Evolutionary conservation across 2,888 invertebrate species (phyloP), one percentile per base, ranked within the genome.

Genomic region (Drosophila yooni): DNA sequence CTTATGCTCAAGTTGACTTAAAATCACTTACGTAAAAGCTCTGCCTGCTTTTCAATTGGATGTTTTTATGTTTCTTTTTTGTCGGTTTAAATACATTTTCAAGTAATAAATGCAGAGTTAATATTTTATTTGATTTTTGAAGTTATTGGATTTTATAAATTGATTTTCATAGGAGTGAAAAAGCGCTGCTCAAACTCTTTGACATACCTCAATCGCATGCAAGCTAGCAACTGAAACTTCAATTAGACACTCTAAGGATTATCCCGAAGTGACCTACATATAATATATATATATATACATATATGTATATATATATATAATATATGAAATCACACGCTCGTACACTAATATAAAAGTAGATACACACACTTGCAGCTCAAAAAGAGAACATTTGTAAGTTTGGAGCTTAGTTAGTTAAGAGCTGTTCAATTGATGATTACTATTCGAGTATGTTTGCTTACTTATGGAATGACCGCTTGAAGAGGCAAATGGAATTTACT

Each of bases 11-110:
- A 79, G 65, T 81, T 80, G 70, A 70, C 79, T 82, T 82, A 73
- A 82, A 81, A 81, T 82, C 81, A 73, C 80, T 79, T 72, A 72
- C 46, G 38, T 70, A 73, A 76, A 81, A 82, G 79, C 82, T 81
- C 68, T 67, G 50, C 15, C 51, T 21, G 82, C 82, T 76, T 76
- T 76, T 76, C 71, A 69, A 70, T 70, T 70, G 57, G 53, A 56
- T 62, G 13, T 54, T 27, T 29, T n/a, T 4, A 0, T 33, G 33
- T 3, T 31, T 40, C 7, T 13, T 43, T 15, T 43, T 8, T 25
- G n/a, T 48, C n/a, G n/a, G 61, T 64, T 70, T 38, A 62, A 60
- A 80, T 80, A 76, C 53, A 61, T 61, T 74, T 75, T 59, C 57
- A 68, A 75, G 54, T 82, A 57, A 52, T 79, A 81, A 79, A 79